These are phyloP conservation scores for Acleris laterana DNA, from an alignment of 2,888 invertebrate species.

Conservation along the genomic window DNA sequence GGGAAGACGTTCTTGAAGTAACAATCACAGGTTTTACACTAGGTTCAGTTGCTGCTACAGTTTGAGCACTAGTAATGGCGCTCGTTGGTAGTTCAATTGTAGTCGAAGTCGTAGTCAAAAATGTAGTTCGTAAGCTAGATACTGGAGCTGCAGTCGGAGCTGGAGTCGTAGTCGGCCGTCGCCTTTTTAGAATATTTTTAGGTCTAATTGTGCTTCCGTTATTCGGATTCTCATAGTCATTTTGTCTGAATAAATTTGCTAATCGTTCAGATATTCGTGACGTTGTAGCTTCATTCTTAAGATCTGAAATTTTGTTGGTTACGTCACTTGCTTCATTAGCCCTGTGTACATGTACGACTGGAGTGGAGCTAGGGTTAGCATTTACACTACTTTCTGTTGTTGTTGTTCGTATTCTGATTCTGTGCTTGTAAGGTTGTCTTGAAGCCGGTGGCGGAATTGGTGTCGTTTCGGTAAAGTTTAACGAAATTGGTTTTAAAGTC, in stretches of 20 bases:
- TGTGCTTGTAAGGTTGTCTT: slow-evolving; percentile 60
- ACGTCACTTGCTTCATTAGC: slow-evolving; percentile 63
- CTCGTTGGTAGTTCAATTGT: slow-evolving; percentile 44
- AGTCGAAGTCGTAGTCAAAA: slow-evolving; percentile 40
- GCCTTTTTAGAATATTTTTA: slow-evolving; percentile 64
- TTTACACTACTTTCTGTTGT: slow-evolving; percentile 66
- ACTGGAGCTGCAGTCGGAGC: slow-evolving; percentile 51
- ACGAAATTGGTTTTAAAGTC: slow-evolving; percentile 46
- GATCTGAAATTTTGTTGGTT: slow-evolving; percentile 47
- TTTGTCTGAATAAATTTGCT: slow-evolving; percentile 60
- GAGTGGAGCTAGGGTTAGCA: slow-evolving; percentile 48
- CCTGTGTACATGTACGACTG: slow-evolving; percentile 44
- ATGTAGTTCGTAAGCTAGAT: slow-evolving; percentile 38
- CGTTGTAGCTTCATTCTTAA: slow-evolving; percentile 51
- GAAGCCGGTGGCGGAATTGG: slow-evolving; percentile 43
- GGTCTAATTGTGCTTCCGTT: slow-evolving; percentile 59
- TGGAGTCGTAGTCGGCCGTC: slow-evolving; percentile 76
- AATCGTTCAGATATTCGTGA: slow-evolving; percentile 63
- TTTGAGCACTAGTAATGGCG: slow-evolving; percentile 41
- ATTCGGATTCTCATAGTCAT: slow-evolving; percentile 56
- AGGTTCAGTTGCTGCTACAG: slow-evolving; percentile 50
- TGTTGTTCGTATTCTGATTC: slow-evolving; percentile 73
- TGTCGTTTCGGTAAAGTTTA: slow-evolving; percentile 59
- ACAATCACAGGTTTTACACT: slow-evolving; percentile 62
- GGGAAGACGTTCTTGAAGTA: slow-evolving; percentile 77